Evolutionary conservation across 2,888 invertebrate species (phyloP).

Genomic region (Exocentrus adspersus): DNA sequence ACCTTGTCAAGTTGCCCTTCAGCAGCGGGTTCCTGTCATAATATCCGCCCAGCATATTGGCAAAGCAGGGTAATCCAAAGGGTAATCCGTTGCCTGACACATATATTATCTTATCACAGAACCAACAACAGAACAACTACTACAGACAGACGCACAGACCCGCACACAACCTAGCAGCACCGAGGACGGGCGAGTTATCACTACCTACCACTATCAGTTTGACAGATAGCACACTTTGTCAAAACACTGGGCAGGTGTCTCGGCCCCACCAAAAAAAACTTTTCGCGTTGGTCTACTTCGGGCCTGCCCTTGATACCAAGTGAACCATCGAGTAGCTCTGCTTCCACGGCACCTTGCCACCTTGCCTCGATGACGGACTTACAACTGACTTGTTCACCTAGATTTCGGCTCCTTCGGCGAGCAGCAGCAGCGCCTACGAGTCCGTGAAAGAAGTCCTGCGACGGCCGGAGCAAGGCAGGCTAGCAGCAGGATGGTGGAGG

Average conservation of each 20-base stretch:
- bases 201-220: constrained; percentile 9
- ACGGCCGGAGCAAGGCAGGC: constrained; percentile 5
- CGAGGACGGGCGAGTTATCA: neutral
- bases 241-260: constrained; percentile 30
- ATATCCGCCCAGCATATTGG: constrained; percentile 65
- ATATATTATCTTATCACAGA: constrained; percentile 44
- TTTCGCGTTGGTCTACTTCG: constrained; percentile 23
- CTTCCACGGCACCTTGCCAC: constrained; percentile 35
- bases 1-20: constrained; percentile 71
- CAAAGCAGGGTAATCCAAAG: constrained; percentile 40
- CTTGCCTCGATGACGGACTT: constrained; percentile 43
- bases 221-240: constrained; percentile 21
- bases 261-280: constrained; percentile 28
- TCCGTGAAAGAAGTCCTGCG: constrained; percentile 28
- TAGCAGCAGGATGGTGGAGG: constrained; percentile 16
- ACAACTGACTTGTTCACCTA: constrained; percentile 55
- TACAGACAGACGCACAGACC: constrained; percentile 32
- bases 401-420: constrained; percentile 50
- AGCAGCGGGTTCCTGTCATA: constrained; percentile 70
- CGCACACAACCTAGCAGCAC: constrained; percentile 19
- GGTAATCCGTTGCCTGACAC: constrained; percentile 41
- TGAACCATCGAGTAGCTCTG: constrained; percentile 52
- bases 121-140: constrained; percentile 36
- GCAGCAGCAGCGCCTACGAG: constrained; percentile 36
- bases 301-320: constrained; percentile 57